Evolutionary conservation across 2,888 invertebrate genomes (phyloP).

Genomic region (Ophion slaviceki): DNA sequence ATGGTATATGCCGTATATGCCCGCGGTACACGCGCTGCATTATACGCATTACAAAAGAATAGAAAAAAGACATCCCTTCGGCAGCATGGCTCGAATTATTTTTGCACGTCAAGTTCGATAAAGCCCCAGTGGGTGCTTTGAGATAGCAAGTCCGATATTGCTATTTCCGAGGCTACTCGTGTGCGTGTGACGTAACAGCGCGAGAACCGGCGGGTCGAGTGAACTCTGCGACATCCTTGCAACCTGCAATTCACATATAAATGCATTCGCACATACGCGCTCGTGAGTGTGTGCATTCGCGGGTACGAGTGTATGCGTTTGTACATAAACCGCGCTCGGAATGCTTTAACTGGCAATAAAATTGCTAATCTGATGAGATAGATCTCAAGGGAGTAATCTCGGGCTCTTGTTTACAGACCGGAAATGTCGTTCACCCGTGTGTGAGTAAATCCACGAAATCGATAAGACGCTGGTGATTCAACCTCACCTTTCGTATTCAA

Average conservation of each 20-base stretch:
- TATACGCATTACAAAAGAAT: constrained; percentile 23
- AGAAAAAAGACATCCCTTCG: constrained; percentile 29
- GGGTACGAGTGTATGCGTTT: background rate
- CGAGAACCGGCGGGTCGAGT: constrained; percentile 23
- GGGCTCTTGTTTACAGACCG: constrained; percentile 59
- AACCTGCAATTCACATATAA: constrained; percentile 17
- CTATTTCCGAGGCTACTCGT: constrained; percentile 33
- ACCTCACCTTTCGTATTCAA: background rate
- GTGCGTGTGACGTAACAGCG: constrained; percentile 37
- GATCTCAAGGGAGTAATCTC: constrained; percentile 56
- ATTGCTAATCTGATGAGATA: constrained; percentile 65
- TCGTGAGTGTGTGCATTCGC: background rate
- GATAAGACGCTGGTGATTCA: constrained; percentile 30
- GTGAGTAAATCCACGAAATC: constrained; percentile 56
- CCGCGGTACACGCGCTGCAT: background rate
- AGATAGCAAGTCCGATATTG: constrained; percentile 55
- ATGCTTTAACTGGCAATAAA: constrained; percentile 61
- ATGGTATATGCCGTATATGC: background rate
- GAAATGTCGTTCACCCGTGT: constrained; percentile 57
- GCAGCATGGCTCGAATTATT: constrained; percentile 32
- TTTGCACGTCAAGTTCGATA: constrained; percentile 52
- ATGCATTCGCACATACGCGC: background rate
- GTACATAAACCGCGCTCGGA: constrained; percentile 18
- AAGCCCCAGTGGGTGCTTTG: constrained; percentile 48
- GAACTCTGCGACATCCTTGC: constrained; percentile 32